Conservation (phyloP, 2,888 invertebrate species). For the Watsonalla binaria region DNA sequence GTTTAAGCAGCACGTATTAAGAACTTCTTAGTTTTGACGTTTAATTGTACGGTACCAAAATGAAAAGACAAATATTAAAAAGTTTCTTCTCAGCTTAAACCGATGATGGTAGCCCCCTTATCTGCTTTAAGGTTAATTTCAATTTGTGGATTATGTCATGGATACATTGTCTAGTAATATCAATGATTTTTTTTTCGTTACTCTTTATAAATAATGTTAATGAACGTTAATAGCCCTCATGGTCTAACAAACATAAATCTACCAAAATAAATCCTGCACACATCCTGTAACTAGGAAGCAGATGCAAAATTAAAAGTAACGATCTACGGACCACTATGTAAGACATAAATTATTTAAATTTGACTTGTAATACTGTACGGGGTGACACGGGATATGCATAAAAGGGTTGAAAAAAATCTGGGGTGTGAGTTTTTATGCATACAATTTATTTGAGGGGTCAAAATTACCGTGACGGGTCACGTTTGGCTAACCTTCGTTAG, state of each 20-base stretch:
- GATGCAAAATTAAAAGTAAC: constrained; percentile 62
- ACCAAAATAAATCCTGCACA: constrained; percentile 18
- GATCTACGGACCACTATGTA: constrained; percentile 41
- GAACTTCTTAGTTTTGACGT: too few species aligned
- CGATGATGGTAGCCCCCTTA: too few species aligned
- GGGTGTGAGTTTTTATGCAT: constrained; percentile 66
- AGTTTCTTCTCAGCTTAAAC: too few species aligned
- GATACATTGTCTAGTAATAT: too few species aligned
- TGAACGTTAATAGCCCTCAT: neutral
- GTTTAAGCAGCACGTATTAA: too few species aligned
- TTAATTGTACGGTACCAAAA: too few species aligned
- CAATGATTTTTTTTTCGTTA: too few species aligned
- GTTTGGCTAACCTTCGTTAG: constrained; percentile 56
- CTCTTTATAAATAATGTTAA: too few species aligned
- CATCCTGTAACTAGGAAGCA: constrained; percentile 36
- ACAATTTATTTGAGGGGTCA: constrained; percentile 41
- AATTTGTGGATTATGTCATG: too few species aligned
- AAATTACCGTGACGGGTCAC: constrained; percentile 26
- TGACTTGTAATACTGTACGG: constrained; percentile 74
- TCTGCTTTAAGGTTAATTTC: too few species aligned
- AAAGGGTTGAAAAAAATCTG: constrained; percentile 67
- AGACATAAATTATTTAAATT: constrained; percentile 77
- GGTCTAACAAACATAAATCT: constrained; percentile 21
- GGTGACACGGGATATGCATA: constrained; percentile 73
- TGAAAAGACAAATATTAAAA: too few species aligned